These are phyloP conservation scores for Acanthopagrus latus DNA, from an alignment of 2,797 vertebrate species.

Conservation along the genomic window DNA sequence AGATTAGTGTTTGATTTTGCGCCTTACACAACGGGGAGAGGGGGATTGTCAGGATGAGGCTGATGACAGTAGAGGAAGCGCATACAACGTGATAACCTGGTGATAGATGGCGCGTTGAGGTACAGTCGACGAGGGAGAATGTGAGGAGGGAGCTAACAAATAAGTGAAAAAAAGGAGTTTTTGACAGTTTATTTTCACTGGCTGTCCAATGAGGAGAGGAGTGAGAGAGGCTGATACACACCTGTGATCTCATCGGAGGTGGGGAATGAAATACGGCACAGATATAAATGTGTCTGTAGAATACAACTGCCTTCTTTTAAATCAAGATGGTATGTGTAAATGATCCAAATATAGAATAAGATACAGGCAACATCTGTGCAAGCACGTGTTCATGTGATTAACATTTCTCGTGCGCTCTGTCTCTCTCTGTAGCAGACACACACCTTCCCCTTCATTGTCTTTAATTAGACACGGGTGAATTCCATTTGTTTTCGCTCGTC, in stretches of 20 bases:
- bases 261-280: neutral
- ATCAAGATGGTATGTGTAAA: neutral
- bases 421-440: constrained; percentile 39
- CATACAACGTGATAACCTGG: constrained; percentile 1
- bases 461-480: constrained; percentile 72
- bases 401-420: constrained; percentile 42
- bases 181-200: constrained; percentile 32
- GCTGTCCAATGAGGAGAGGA: constrained; percentile 1
- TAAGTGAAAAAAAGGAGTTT: constrained; percentile 12
- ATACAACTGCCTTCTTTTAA: neutral
- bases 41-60: constrained; percentile 9
- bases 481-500: constrained; percentile 53
- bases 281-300: neutral
- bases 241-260: neutral
- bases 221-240: neutral
- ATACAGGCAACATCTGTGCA: constrained; percentile 25
- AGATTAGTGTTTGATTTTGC: neutral
- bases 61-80: constrained; percentile 6
- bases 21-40: neutral
- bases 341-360: neutral
- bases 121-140: constrained; percentile 1
- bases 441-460: constrained; percentile 61
- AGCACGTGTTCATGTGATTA: constrained; percentile 26
- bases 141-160: constrained; percentile 31
- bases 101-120: constrained; percentile 30